phyloP scores from a whole-genome alignment of 2,113 vertebrate species.

The Mellivora capensis region DNA sequence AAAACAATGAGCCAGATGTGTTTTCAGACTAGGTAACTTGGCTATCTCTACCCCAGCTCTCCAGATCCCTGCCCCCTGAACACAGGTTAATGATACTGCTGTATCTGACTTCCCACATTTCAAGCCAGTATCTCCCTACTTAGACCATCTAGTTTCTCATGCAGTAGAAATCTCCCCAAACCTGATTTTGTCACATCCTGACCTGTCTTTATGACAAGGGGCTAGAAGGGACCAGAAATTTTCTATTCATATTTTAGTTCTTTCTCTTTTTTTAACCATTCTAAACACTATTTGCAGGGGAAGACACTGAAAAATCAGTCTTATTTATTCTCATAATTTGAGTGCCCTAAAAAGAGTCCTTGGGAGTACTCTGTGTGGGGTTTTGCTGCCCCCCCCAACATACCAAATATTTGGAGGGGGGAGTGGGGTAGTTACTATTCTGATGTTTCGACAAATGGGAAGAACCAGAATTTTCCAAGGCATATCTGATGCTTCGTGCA shows the following conservation, averaged over 20 bases:
- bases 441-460: not conserved
- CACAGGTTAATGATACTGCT: not conserved
- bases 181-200: not conserved
- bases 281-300: not conserved
- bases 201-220: not conserved
- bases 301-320: not conserved
- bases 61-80: not conserved
- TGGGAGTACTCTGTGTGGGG: not conserved
- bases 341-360: not conserved
- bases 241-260: not conserved
- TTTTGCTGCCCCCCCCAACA: not conserved
- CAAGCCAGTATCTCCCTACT: not conserved
- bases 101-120: not conserved
- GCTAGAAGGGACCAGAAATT: not conserved
- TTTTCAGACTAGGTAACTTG: not conserved
- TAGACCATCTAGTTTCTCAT: conserved; percentile 12
- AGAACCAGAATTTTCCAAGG: conserved; percentile 11
- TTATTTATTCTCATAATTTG: not conserved
- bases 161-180: not conserved
- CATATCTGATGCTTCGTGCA: not conserved
- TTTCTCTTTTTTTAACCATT: not conserved
- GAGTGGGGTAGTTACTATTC: not conserved
- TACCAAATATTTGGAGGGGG: not conserved
- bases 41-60: not conserved
- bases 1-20: not conserved